Evolutionary conservation across 1,140 invertebrate species (phyloP).

Genomic region (Drosophila seguyi): DNA sequence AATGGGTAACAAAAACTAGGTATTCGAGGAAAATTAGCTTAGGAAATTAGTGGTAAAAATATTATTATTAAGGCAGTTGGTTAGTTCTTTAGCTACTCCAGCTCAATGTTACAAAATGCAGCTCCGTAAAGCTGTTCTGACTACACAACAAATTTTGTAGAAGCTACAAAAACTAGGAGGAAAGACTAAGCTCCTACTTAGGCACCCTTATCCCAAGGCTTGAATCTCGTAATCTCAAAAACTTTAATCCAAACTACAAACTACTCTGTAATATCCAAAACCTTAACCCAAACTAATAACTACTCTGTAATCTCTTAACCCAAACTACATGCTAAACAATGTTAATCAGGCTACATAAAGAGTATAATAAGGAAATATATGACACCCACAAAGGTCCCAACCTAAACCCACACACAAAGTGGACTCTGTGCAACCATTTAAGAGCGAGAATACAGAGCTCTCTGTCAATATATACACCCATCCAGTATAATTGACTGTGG

Average conservation of each 20-base stretch:
- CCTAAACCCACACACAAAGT: not conserved
- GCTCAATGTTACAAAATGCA: too few species aligned
- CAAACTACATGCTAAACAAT: not conserved
- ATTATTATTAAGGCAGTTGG: too few species aligned
- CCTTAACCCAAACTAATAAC: too few species aligned
- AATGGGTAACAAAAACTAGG: not conserved
- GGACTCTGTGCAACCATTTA: not conserved
- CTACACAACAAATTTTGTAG: too few species aligned
- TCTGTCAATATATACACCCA: not conserved
- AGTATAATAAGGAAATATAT: not conserved
- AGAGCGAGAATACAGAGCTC: not conserved
- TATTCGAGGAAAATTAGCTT: not conserved
- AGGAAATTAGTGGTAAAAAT: too few species aligned
- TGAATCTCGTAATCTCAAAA: not conserved
- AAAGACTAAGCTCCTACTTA: not conserved
- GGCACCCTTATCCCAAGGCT: not conserved
- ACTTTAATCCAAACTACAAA: too few species aligned
- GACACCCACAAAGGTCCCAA: not conserved
- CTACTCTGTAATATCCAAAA: too few species aligned
- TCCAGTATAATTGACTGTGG: conserved; percentile 13
- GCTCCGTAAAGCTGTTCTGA: too few species aligned
- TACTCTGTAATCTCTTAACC: too few species aligned
- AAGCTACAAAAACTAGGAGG: not conserved
- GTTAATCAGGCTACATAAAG: not conserved
- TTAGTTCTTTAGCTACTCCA: not conserved